Base-by-base conservation (phyloP, 2,888 invertebrate genomes). In the Ashinkailepas kermadecensis region DNA sequence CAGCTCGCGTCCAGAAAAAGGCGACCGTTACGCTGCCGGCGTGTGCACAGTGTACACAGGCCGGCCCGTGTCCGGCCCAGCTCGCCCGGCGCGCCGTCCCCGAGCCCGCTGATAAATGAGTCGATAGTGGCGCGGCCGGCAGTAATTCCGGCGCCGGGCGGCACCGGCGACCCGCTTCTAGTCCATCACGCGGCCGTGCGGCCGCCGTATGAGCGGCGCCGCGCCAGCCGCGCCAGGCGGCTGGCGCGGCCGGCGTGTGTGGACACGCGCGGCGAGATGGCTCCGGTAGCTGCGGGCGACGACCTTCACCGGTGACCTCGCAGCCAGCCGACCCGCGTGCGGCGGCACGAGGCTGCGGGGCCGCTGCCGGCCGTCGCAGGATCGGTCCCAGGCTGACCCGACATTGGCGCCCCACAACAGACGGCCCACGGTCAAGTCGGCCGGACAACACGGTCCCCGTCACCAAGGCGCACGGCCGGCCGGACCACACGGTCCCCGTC, bases 111-210 rank as follows among this genome's bases (percentile, higher is more conserved):
- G 81, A 39, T 9, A 23, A 57, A 58, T n/a, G 54, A 58, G 64
- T 54, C 64, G 64, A 67, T 62, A 58, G 81, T 54, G 64, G 62
- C 65, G 64, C 56, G 54, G 25, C 25, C 8, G 67, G 23, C 67
- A 21, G 67, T 25, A 21, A 67, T 67, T 67, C 39, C 67, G 67
- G 67, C 23, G 67, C 67, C 23, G 67, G 67, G 67, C 67, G 67
- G 67, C 25, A 11, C 25, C 67, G 67, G 67, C 67, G 67, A 67
- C 67, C 67, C 12, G 67, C n/a, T 67, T 67, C 67, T 39, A 39
- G 39, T 39, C 39, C 39, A 39, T 39, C 39, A 39, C 39, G 39
- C 39, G 39, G 39, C 39, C 39, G 39, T 39, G 39, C 39, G 39
- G 39, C 39, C 39, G 39, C 39, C 39, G 39, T 4, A 1, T 1